Base-by-base conservation (phyloP, 1,140 invertebrate species). In the Acromyrmex charruanus region DNA sequence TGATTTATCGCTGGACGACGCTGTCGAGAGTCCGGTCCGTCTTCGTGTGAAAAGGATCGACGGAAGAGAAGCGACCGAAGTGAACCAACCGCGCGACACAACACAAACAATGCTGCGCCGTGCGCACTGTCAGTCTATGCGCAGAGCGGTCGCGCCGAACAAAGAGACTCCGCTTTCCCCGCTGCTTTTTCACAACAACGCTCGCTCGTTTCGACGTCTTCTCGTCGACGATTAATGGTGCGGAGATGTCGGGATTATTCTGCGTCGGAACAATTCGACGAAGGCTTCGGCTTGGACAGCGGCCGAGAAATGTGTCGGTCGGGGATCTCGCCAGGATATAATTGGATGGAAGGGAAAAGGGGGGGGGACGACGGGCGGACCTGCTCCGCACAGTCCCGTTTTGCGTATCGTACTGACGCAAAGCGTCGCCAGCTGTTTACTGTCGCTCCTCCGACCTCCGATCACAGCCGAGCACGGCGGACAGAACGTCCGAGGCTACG, bases 391-490 rank as follows among this genome's bases (percentile, higher is more conserved):
- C 90, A 53, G 65, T 85, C 82, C 86, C 88, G 91, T 89, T 92
- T 86, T 84, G 92, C 92, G 92, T 93, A 84, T 92, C 87, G 77
- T 75, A 91, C 92, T 92, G 93, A 94, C 93, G 90, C 92, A 90
- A 87, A 89, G 92, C 93, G 92, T 92, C 90, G 93, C 94, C 93
- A 95, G 94, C 94, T 94, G 94, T 95, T 94, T 92, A 94, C 93
- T 93, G 93, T 87, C 44, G 51, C 21, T 6, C 55, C 55, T 55
- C 44, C 63, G 75, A 53, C 55, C 55, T 55, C 44, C 63, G 75
- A 53, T 5, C 61, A 75, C 80, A 53, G 71, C 66, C 79, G 82
- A 72, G 90, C 71, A 92, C 91, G 87, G 90, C 87, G 88, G 77
- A 91, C 72, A 90, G 90, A 90, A 93, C 88, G 90, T 79, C 87